phyloP scores from a whole-genome alignment of 2,888 invertebrate species.

The Drosophila acutilabella region DNA sequence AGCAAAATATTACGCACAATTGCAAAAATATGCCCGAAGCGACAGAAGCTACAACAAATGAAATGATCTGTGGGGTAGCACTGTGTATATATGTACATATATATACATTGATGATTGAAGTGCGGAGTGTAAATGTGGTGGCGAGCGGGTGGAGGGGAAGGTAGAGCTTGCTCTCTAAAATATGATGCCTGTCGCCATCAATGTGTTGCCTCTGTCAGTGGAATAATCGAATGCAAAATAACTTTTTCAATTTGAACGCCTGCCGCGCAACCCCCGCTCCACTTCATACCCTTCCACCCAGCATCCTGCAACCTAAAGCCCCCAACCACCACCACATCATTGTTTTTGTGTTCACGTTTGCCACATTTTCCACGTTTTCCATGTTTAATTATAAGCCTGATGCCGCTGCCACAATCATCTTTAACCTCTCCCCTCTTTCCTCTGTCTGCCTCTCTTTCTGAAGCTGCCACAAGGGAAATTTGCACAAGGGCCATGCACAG shows the following conservation, averaged over 20 bases:
- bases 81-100: background rate
- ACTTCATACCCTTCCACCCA: background rate
- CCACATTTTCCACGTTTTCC: slow-evolving; percentile 75
- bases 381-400: slow-evolving; percentile 75
- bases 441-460: background rate
- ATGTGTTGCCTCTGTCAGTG: slow-evolving; percentile 44
- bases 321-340: slow-evolving; percentile 1
- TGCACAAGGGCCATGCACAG: slow-evolving; percentile 44
- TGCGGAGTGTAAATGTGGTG: no score
- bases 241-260: slow-evolving; percentile 73
- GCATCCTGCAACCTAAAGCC: background rate
- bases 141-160: background rate
- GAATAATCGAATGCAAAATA: slow-evolving; percentile 77
- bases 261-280: slow-evolving; percentile 38
- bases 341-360: slow-evolving; percentile 60
- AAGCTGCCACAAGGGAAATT: slow-evolving; percentile 72
- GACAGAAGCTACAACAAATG: slow-evolving; percentile 47
- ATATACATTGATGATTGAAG: background rate
- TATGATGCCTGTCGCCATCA: slow-evolving; percentile 36
- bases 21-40: slow-evolving; percentile 70
- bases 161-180: slow-evolving; percentile 26
- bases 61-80: slow-evolving; percentile 54
- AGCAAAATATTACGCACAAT: slow-evolving; percentile 75
- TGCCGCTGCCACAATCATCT: slow-evolving; percentile 37
- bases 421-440: slow-evolving; percentile 6